Evolutionary conservation across 2,888 invertebrate genomes (phyloP), one percentile per base, ranked within the genome.

Genomic region (Pachycephus smyrnensis): DNA sequence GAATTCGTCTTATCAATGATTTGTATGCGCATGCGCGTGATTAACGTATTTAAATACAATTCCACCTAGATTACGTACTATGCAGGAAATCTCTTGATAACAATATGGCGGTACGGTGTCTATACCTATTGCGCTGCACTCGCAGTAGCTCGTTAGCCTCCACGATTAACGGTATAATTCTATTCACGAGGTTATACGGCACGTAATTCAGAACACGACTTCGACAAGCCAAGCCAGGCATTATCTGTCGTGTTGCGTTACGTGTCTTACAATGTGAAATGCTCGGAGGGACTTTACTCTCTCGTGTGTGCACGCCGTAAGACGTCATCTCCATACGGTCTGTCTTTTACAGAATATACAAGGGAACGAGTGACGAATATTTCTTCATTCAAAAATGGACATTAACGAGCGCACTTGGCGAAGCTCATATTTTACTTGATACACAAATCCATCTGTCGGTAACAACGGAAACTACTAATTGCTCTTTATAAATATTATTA

Each of bases 191-290:
- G 71, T 33, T 71, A 31, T 76, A 76, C 75, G 82, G 82, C 84
- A 85, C 85, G 87, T 88, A 88, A 88, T 88, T 88, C 86, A 86
- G 88, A 86, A 85, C 82, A 81, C 80, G 81, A 79, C 79, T 76
- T 75, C 79, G 76, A 68, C 77, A 76, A 76, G 81, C 33, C 79
- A 79, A 79, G 76, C 79, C 76, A 73, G 76, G 83, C 81, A 87
- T 86, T 87, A 88, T 87, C 87, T 81, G 80, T 80, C 87, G 84
- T 89, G 89, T 89, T 83, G 84, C 82, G 82, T 86, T 83, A 83
- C 88, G 85, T 89, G 89, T 89, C 86, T 89, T 88, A 89, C 89
- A 89, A 88, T 82, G 86, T 81, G 89, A 89, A 88, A 89, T 89
- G 89, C 86, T 55, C 85, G 83, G 32, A 80, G 84, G 76, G 82